Base-by-base conservation (phyloP, 2,113 vertebrate species). In the Calypte anna region DNA sequence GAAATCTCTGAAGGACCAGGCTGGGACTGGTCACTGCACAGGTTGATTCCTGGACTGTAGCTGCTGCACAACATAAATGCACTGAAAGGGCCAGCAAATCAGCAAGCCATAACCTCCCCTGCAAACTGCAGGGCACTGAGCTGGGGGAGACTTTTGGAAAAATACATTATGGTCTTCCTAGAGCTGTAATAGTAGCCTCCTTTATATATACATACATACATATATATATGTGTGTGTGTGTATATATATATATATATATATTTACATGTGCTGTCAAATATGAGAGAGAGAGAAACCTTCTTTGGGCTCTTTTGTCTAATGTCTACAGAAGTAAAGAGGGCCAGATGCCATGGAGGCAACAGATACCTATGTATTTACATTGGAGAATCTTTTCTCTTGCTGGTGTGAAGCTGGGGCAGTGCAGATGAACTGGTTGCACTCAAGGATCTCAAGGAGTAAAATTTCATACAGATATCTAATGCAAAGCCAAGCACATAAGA, bases 351-450 rank as follows among this genome's bases (percentile, higher is more conserved):
- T 72, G n/a, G 22, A 72, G 23, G 61, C 7, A 82, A 24, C 9
- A 0, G 2, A 80, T 18, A 5, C 25, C 4, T 23, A 31, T 25
- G 2, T 9, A 38, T 12, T 24, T 70, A 21, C 10, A 14, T 9
- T 5, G 8, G 3, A 50, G n/a, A 70, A 50, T 14, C 10, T 57
- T 88, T 68, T 33, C 14, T 54, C 73, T 77, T 58, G 27, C 25
- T 64, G 36, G 8, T 4, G 38, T 77, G 43, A 76, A 74, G 50
- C n/a, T 59, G 48, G 15, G 9, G 10, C 31, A 77, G 7, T n/a
- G 36, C 25, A 93, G 63, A 22, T 51, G 43, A 6, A 14, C 20
- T 33, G 23, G 4, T 33, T 75, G 22, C 30, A 91, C 8, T 6
- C 17, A 51, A 76, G 16, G 63, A 44, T 18, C 9, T 64, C 54